Base-by-base conservation (phyloP, 2,113 vertebrate species). In the Buteo buteo region DNA sequence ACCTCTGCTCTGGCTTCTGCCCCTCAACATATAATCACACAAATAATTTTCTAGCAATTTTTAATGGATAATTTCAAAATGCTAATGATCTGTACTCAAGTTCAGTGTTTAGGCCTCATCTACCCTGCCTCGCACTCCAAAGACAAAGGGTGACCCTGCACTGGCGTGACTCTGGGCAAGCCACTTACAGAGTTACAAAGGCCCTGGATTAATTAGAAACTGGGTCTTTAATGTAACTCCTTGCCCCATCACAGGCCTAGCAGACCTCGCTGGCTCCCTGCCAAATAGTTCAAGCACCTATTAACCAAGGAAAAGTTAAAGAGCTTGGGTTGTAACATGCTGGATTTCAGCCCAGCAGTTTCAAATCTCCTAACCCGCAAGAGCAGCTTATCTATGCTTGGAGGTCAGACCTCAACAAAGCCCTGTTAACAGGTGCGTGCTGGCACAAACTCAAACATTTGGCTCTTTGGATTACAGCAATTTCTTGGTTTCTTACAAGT, bases 261-360 rank as follows among this genome's bases (percentile, higher is more conserved):
- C 59, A 96, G 95, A 82, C 89, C 92, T 96, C 58, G 3, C 2
- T 97, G 97, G 94, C 88, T 73, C 45, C 70, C 54, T 40, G 84
- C 96, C 97, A 98, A 95, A 94, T 95, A 96, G 96, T 96, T 97
- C 90, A 97, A 96, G 97, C 88, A 94, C 94, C 94, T 97, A 86
- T 97, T 98, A 98, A 81, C 91, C 52, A 87, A 61, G 19, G 16
- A 91, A 93, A 89, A 96, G 67, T 92, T 97, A 97, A 97, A 95
- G 95, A 94, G 94, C 96, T 97, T 97, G 95, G 73, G 55, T 62
- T 76, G 61, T 67, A 95, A 83, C 0, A 1, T 45, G 88, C 77
- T 96, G 93, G 92, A 96, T 91, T 94, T 89, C 90, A 94, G 88
- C 90, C 87, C 50, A 22, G 92, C 5, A 13, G 85, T 66, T 97